These are phyloP conservation scores for Catamblyrhynchus diadema DNA, from an alignment of 2,797 vertebrate genomes.

Conservation along the genomic window DNA sequence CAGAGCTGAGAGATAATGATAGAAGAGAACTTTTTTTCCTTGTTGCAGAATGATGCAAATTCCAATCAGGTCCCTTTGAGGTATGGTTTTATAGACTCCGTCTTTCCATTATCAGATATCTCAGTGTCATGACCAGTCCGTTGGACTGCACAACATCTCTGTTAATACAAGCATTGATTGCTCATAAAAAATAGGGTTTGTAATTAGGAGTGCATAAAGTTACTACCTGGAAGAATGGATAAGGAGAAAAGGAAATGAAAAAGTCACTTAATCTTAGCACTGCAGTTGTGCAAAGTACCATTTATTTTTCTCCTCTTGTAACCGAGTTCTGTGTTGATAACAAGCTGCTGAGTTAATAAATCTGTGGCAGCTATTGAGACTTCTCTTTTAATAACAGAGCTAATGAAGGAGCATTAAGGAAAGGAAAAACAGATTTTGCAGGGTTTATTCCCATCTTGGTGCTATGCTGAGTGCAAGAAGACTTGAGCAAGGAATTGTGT, in stretches of 20 bases:
- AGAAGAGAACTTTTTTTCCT: background rate
- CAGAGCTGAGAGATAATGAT: background rate
- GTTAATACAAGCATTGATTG: constrained; percentile 57
- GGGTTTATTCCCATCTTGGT: constrained; percentile 37
- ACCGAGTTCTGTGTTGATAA: constrained; percentile 66
- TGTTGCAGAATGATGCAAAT: constrained; percentile 35
- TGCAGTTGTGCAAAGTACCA: constrained; percentile 57
- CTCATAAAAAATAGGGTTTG: constrained; percentile 59
- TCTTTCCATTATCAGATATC: constrained; percentile 48
- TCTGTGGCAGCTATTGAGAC: constrained; percentile 59
- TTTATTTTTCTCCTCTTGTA: constrained; percentile 63
- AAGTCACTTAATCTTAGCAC: constrained; percentile 65
- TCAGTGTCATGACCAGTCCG: constrained; percentile 21
- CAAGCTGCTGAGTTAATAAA: constrained; percentile 69
- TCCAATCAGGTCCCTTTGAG: constrained; percentile 29
- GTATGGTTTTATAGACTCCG: constrained; percentile 31
- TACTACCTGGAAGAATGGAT: constrained; percentile 60
- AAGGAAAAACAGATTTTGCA: constrained; percentile 36
- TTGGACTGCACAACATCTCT: constrained; percentile 48
- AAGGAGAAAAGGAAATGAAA: constrained; percentile 64
- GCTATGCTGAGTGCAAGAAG: background rate
- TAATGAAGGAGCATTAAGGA: constrained; percentile 58
- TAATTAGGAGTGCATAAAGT: constrained; percentile 60
- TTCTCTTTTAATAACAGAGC: constrained; percentile 68
- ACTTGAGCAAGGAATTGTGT: background rate